These are phyloP conservation scores for Gnatocerus cornutus DNA, from an alignment of 2,888 invertebrate genomes.

Conservation along the genomic window DNA sequence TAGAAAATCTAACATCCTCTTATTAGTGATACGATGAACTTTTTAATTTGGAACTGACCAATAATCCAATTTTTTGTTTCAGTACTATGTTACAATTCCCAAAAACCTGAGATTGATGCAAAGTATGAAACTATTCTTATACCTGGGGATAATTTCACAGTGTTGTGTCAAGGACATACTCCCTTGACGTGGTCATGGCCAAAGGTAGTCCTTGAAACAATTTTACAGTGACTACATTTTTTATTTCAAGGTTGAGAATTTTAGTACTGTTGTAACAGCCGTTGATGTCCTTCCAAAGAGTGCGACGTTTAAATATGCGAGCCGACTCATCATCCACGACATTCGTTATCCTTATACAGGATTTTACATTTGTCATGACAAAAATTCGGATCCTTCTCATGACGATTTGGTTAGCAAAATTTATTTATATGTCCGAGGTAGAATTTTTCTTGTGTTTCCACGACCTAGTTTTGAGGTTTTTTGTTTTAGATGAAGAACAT, in stretches of 20 bases:
- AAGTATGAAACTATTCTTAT: conserved; percentile 42
- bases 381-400: conserved; percentile 65
- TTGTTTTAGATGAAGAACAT: conserved; percentile 68
- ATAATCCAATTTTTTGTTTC: neutral
- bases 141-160: conserved; percentile 64
- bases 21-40: conserved; percentile 29
- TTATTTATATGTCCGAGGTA: conserved; percentile 75
- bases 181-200: conserved; percentile 69
- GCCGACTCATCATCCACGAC: conserved; percentile 68
- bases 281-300: conserved; percentile 58
- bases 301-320: conserved; percentile 67
- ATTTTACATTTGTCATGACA: conserved; percentile 68
- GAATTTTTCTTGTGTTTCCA: conserved; percentile 50
- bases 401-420: conserved; percentile 68
- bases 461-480: neutral
- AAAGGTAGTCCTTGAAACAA: conserved; percentile 26
- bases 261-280: conserved; percentile 32
- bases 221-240: conserved; percentile 12
- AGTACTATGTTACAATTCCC: neutral
- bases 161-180: conserved; percentile 71
- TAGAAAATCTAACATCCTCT: conserved; percentile 39
- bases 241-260: conserved; percentile 48
- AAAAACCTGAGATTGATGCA: conserved; percentile 34
- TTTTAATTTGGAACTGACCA: neutral
- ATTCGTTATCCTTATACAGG: conserved; percentile 67